phyloP scores from a whole-genome alignment of 2,113 vertebrate genomes.

The Tympanuchus pallidicinctus region DNA sequence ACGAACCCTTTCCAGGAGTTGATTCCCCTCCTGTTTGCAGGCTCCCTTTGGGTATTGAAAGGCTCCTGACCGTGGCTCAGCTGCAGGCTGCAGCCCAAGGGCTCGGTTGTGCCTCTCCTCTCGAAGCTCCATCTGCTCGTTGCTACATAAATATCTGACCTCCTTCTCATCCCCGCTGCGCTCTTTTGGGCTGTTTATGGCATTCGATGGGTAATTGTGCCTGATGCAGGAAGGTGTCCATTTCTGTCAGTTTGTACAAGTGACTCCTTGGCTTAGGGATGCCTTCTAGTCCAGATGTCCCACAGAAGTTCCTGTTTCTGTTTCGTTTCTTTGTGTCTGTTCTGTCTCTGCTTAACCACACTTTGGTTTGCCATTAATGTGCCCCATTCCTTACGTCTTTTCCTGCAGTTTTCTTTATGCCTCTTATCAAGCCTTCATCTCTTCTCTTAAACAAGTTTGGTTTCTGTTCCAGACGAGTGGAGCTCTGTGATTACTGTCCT shows the following conservation, averaged over 20 bases:
- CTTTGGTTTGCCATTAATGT: not conserved
- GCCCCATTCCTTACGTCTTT: not conserved
- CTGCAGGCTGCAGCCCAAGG: rapidly evolving
- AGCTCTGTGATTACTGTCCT: not conserved
- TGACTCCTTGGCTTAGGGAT: not conserved
- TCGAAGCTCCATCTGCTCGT: not conserved
- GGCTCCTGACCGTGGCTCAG: not conserved
- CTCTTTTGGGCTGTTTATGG: not conserved
- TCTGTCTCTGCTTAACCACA: not conserved
- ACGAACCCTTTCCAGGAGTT: too few relatives aligned
- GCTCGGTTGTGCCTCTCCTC: rapidly evolving
- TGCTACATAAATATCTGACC: not conserved
- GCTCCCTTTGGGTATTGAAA: too few relatives aligned
- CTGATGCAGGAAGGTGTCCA: not conserved
- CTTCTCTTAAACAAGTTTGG: not conserved
- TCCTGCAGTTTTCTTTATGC: not conserved
- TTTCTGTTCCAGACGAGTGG: not conserved
- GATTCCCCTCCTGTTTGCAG: too few relatives aligned
- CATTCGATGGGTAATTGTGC: not conserved
- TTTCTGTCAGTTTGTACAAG: not conserved
- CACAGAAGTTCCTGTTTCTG: not conserved
- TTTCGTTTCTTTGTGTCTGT: not conserved
- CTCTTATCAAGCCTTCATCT: not conserved
- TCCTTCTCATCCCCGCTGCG: not conserved
- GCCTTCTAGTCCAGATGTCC: not conserved